Percentiles rank a stretch among this genome's conserved stretches.
phyloP scores from a whole-genome alignment of 2,888 invertebrate species.

The Torymus tubicola region DNA sequence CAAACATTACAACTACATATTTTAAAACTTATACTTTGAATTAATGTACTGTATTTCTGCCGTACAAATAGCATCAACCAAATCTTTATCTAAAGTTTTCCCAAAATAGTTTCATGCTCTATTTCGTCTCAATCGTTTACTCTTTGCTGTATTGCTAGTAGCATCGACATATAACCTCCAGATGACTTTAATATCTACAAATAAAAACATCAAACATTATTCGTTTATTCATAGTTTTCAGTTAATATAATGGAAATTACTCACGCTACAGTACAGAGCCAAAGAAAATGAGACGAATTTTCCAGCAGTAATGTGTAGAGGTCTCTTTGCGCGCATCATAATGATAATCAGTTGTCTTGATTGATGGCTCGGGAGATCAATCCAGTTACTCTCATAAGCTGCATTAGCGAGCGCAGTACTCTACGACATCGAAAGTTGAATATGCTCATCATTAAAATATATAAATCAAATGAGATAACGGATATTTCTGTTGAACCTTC shows the following conservation, averaged over 20 bases:
- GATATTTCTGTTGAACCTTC: slow-evolving; percentile 1
- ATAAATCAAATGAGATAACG: not conserved
- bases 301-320: slow-evolving; percentile 65
- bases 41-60: too few species aligned
- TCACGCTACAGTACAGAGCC: slow-evolving; percentile 63
- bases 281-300: slow-evolving; percentile 65
- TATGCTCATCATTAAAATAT: not conserved
- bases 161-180: slow-evolving; percentile 18
- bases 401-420: slow-evolving; percentile 59
- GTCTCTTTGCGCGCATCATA: slow-evolving; percentile 58
- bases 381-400: slow-evolving; percentile 64
- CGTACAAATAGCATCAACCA: too few species aligned
- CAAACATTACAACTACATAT: too few species aligned
- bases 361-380: slow-evolving; percentile 53
- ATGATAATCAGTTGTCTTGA: slow-evolving; percentile 61
- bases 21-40: too few species aligned
- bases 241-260: slow-evolving; percentile 24
- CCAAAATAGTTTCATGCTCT: not conserved
- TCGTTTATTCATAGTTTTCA: not conserved
- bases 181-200: slow-evolving; percentile 24
- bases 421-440: slow-evolving; percentile 48
- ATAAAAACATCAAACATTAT: not conserved
- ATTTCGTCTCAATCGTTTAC: not conserved
- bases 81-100: too few species aligned
- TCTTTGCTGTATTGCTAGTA: slow-evolving; percentile 22